A percentile compares a stretch with the other conserved stretches of the same genome.
These are phyloP conservation scores for Drosophila auraria DNA, from an alignment of 1,140 invertebrate species.

Conservation along the genomic window DNA sequence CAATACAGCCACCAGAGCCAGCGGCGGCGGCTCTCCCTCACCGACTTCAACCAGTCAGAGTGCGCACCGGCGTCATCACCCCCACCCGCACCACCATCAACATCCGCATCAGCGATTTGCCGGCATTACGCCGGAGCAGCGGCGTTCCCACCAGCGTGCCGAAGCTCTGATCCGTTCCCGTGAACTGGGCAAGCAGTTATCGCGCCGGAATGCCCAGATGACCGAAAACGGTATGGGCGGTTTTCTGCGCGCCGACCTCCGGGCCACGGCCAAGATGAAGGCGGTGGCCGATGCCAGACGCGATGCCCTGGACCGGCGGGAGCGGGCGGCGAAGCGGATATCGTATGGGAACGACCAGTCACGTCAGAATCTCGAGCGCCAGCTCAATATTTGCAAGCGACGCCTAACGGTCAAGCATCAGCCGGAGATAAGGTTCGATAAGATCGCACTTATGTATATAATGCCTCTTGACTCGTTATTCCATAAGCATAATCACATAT, in stretches of 20 bases:
- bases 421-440: neutral
- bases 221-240: conserved; percentile 32
- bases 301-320: conserved; percentile 54
- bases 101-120: neutral
- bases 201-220: conserved; percentile 59
- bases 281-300: conserved; percentile 44
- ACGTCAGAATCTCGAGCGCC: conserved; percentile 64
- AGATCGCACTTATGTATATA: neutral
- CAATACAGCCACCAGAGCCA: neutral
- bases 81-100: neutral
- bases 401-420: neutral
- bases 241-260: conserved; percentile 43
- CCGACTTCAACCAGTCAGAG: neutral
- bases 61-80: neutral
- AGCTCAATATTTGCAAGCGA: conserved; percentile 8
- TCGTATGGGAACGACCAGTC: conserved; percentile 75
- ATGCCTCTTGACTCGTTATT: no score
- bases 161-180: conserved; percentile 57
- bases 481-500: neutral
- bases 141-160: conserved; percentile 43
- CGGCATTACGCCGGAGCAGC: conserved; percentile 19
- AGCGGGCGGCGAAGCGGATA: conserved; percentile 67
- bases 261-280: conserved; percentile 50
- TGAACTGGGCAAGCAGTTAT: conserved; percentile 69
- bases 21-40: neutral